These are phyloP conservation scores for Pithecia hirsuta DNA, from an alignment of 2,797 vertebrate species.

Conservation along the genomic window DNA sequence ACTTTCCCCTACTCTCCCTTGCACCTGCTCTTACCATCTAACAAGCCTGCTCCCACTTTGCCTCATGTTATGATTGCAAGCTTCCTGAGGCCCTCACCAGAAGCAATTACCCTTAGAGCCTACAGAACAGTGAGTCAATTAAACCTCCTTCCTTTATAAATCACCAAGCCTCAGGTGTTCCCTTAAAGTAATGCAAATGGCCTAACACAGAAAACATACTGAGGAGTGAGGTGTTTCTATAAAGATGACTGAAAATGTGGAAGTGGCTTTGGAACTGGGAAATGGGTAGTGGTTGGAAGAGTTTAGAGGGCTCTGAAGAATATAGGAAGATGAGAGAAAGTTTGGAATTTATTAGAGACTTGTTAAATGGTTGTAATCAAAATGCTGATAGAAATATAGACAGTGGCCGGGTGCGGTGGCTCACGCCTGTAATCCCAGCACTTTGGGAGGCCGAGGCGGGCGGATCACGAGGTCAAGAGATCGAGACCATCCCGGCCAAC, in stretches of 20 bases:
- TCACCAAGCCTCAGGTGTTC: neutral
- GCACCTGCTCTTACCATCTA: neutral
- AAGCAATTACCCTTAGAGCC: neutral
- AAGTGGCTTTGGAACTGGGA: neutral
- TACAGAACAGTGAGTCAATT: neutral
- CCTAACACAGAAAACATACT: neutral
- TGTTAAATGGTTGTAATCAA: neutral
- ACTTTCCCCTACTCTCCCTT: neutral
- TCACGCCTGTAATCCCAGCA: no score
- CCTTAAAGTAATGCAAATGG: neutral
- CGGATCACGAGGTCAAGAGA: no score
- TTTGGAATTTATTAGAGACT: neutral
- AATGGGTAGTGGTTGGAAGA: neutral
- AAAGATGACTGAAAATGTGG: neutral
- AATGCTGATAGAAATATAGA: neutral
- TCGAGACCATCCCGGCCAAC: no score
- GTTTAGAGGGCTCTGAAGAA: neutral
- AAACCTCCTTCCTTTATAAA: neutral
- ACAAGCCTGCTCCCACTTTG: neutral
- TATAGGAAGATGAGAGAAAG: neutral
- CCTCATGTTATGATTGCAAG: neutral
- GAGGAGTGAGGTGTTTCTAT: neutral
- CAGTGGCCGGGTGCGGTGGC: neutral
- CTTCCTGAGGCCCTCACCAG: neutral
- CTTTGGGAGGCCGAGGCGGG: no score